Evolutionary conservation across 2,797 vertebrate genomes (phyloP).

Genomic region (Fundulus diaphanus): DNA sequence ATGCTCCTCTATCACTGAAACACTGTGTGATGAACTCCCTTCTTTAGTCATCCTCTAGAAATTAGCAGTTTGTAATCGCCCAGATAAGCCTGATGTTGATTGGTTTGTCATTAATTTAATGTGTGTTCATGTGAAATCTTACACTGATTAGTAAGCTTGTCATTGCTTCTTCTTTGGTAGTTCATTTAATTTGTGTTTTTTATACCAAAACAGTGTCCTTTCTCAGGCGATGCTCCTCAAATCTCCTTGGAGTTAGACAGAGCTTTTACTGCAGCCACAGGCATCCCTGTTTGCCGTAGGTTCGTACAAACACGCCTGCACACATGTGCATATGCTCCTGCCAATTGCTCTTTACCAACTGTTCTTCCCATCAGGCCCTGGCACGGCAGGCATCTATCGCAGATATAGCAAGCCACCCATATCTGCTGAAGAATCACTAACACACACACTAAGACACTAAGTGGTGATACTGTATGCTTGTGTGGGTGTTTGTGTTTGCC

Average conservation of each 20-base stretch:
- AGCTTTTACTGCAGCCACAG: constrained; percentile 17
- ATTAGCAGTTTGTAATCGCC: constrained; percentile 68
- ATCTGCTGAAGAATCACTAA: constrained; percentile 26
- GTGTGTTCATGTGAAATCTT: constrained; percentile 26
- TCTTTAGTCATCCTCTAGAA: constrained; percentile 51
- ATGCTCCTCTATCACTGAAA: constrained; percentile 17
- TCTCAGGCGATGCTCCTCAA: constrained; percentile 2
- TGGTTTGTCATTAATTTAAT: constrained; percentile 48
- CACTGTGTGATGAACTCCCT: constrained; percentile 10
- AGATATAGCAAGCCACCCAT: constrained; percentile 36
- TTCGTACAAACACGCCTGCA: constrained; percentile 19
- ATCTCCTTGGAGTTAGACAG: constrained; percentile 10
- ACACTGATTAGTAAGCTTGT: constrained; percentile 32
- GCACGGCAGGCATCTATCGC: constrained; percentile 43
- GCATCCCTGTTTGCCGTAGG: constrained; percentile 18
- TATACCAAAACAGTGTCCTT: neutral
- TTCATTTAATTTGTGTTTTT: constrained; percentile 12
- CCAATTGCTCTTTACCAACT: constrained; percentile 56
- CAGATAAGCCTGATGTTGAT: constrained; percentile 50
- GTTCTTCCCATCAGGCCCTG: constrained; percentile 55
- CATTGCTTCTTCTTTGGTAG: constrained; percentile 5
- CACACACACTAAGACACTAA: constrained; percentile 14
- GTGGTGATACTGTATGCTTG: constrained; percentile 26
- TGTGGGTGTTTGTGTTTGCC: constrained; percentile 32
- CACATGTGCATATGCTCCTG: constrained; percentile 36